Base-by-base conservation (phyloP, 53 echinoderm and acorn worm species). In the Holothuria scabra region DNA sequence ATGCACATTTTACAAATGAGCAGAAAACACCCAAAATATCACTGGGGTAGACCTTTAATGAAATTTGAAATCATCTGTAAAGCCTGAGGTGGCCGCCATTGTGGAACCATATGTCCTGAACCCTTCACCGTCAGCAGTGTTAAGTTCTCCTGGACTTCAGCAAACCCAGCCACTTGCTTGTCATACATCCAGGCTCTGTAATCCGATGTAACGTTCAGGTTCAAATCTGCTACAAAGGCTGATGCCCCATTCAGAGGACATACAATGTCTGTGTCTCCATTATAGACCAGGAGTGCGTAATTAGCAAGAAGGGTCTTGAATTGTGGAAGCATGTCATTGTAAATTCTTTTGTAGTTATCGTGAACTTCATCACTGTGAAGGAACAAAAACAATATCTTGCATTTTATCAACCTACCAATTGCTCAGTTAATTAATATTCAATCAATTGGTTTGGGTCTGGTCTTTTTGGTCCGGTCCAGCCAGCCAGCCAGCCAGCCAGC, bases 121-220 rank as follows among this genome's bases (percentile, higher is more conserved):
- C 91, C 91, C 86, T 99, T 99, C 60, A 99, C 93, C 5, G 99
- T 99, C 91, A 93, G 86, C 52, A 88, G 91, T 28, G 99, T 94
- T 46, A 95, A 26, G 24, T 85, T 82, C 1, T 76, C 84, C 78
- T 87, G 88, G 31, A 91, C 89, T n/a, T 93, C 85, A 0, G 89
- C 92, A 70, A 99, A 99, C 12, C 99, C 99, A 1, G 94, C 97
- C 23, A 97, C 93, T 69, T 97, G 97, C 14, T 83, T 58, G 10
- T 87, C 84, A 55, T 93, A 91, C 35, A 66, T 85, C 99, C 99
- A 99, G 4, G 90, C 31, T 26, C 95, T 63, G 26, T 90, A 84
- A 2, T 82, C 55, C 0, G 61, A 59, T 44, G 85, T 69, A 31
- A 82, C 76, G 1, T 75, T 65, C 31, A 67, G 85, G 28, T 79